Conservation (phyloP, 2,113 vertebrate species). For the Muntiacus muntjak region DNA sequence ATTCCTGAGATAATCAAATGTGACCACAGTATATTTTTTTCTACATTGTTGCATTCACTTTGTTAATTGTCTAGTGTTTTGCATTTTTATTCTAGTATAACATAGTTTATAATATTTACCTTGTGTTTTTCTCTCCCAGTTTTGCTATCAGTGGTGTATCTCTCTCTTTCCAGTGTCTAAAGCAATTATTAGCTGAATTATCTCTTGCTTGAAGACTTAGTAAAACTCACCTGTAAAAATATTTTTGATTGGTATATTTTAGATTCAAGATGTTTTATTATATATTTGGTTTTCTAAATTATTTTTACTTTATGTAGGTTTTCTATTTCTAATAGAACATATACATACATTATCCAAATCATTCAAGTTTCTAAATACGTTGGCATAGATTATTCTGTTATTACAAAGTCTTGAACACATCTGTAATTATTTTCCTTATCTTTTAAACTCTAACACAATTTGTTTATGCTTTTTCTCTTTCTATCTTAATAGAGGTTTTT, state of each 20-base stretch:
- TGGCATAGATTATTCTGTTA: background rate
- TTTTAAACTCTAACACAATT: background rate
- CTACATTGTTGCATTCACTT: background rate
- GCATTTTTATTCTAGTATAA: background rate
- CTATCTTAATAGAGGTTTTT: background rate
- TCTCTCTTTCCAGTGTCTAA: background rate
- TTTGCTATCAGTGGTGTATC: background rate
- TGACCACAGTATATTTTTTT: background rate
- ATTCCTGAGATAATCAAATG: background rate
- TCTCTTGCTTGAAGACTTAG: background rate
- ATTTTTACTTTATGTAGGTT: background rate
- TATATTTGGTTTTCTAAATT: background rate
- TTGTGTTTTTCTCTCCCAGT: background rate
- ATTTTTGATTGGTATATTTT: background rate
- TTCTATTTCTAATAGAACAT: background rate
- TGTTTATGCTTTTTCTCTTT: background rate
- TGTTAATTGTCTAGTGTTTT: background rate
- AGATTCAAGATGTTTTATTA: background rate
- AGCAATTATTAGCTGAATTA: background rate
- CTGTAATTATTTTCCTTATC: background rate
- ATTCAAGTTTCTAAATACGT: background rate
- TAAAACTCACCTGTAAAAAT: background rate
- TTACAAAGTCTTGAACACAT: background rate
- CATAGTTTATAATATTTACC: background rate
- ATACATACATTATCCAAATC: background rate